Percentiles rank a stretch among this genome's conserved stretches.
These are phyloP conservation scores for Sinonovacula constricta DNA, from an alignment of 1,140 invertebrate species.

Conservation along the genomic window DNA sequence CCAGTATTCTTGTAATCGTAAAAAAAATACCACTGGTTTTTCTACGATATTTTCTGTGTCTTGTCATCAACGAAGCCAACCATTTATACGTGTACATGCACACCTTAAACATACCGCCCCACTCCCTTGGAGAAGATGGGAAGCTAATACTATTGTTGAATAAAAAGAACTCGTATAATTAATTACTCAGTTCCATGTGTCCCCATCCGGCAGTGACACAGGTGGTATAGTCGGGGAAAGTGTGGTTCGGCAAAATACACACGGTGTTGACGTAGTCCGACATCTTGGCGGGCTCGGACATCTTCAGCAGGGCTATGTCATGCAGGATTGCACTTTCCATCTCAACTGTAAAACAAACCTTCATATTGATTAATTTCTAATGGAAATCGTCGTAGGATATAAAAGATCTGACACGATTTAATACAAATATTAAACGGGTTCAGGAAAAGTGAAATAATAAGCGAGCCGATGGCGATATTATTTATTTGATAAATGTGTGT, in stretches of 20 bases:
- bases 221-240: constrained; percentile 52
- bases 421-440: no score
- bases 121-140: neutral
- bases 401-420: no score
- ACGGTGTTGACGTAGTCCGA: constrained; percentile 65
- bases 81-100: neutral
- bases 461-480: no score
- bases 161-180: no score
- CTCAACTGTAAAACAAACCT: constrained; percentile 39
- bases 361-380: no score
- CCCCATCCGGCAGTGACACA: constrained; percentile 65
- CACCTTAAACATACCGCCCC: neutral
- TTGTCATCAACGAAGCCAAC: neutral
- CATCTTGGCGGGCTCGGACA: constrained; percentile 50
- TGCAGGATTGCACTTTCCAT: constrained; percentile 52
- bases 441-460: no score
- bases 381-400: no score
- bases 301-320: constrained; percentile 61
- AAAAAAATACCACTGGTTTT: neutral
- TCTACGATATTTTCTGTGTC: neutral
- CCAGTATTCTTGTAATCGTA: neutral
- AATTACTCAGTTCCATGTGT: constrained; percentile 52
- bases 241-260: constrained; percentile 58
- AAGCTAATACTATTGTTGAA: no score
- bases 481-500: no score